Evolutionary conservation across 2,888 invertebrate genomes (phyloP).

Genomic region (Synanthedon andrenaeformis): DNA sequence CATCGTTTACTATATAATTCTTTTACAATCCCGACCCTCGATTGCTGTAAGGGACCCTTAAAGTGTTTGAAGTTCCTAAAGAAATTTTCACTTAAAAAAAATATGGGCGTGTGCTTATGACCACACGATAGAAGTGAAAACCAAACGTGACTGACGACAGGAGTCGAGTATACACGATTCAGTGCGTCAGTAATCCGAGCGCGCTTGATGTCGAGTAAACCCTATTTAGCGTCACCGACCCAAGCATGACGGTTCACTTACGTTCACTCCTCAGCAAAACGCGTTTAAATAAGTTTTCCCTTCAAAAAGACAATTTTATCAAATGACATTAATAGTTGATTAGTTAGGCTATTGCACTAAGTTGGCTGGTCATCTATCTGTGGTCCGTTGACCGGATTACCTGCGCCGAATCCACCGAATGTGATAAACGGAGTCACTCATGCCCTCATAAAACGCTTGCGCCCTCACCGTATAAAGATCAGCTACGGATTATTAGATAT

Average conservation of each 20-base stretch:
- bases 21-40: too few species aligned
- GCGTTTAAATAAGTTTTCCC: background rate
- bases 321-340: conserved; percentile 4
- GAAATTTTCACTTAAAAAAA: too few species aligned
- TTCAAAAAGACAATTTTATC: background rate
- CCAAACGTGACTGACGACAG: too few species aligned
- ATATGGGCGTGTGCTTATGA: too few species aligned
- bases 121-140: too few species aligned
- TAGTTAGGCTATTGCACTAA: conserved; percentile 7
- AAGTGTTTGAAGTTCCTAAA: too few species aligned
- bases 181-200: too few species aligned
- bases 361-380: conserved; percentile 10
- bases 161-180: too few species aligned
- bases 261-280: too few species aligned
- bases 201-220: background rate
- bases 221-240: background rate
- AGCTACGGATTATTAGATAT: conserved; percentile 4
- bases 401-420: conserved; percentile 9
- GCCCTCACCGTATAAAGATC: conserved; percentile 2
- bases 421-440: conserved; percentile 9
- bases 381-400: conserved; percentile 6
- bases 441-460: conserved; percentile 10
- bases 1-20: too few species aligned
- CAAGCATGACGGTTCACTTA: too few species aligned
- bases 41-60: too few species aligned